phyloP scores from a whole-genome alignment of 2,888 invertebrate genomes.

The Parapristionchus giblindavisi region DNA sequence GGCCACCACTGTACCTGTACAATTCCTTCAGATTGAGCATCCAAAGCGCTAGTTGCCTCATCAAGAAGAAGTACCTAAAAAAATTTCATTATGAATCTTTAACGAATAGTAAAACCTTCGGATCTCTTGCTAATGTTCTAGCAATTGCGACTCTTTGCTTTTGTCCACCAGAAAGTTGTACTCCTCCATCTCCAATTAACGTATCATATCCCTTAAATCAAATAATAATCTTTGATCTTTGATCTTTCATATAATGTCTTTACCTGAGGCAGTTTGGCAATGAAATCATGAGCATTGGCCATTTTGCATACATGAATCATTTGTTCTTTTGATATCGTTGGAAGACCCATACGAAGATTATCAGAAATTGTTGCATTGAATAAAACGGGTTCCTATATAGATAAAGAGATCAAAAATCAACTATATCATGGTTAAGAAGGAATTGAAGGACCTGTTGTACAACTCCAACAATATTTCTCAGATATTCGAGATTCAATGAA shows the following conservation, averaged over 20 bases:
- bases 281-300: conserved; percentile 66
- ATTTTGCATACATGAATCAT: conserved; percentile 60
- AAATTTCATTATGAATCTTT: no score
- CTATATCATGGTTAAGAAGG: no score
- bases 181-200: conserved; percentile 65
- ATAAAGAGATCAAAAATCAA: not conserved
- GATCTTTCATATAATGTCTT: not conserved
- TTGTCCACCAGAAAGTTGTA: conserved; percentile 65
- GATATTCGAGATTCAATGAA: conserved; percentile 54
- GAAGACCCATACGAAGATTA: conserved; percentile 55
- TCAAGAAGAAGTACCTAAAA: conserved; percentile 74
- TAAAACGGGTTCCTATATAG: conserved; percentile 54
- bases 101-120: no score
- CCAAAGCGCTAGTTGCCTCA: conserved; percentile 77
- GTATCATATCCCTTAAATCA: conserved; percentile 58
- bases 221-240: not conserved
- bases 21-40: conserved; percentile 80
- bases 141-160: conserved; percentile 64
- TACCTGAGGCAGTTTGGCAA: conserved; percentile 56
- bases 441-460: conserved; percentile 57
- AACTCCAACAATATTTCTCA: conserved; percentile 59
- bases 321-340: conserved; percentile 48
- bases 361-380: conserved; percentile 60
- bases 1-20: conserved; percentile 82
- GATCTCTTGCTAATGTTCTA: conserved; percentile 57